Conservation (phyloP, 2,113 vertebrate species). For the Gymnobelideus leadbeateri region DNA sequence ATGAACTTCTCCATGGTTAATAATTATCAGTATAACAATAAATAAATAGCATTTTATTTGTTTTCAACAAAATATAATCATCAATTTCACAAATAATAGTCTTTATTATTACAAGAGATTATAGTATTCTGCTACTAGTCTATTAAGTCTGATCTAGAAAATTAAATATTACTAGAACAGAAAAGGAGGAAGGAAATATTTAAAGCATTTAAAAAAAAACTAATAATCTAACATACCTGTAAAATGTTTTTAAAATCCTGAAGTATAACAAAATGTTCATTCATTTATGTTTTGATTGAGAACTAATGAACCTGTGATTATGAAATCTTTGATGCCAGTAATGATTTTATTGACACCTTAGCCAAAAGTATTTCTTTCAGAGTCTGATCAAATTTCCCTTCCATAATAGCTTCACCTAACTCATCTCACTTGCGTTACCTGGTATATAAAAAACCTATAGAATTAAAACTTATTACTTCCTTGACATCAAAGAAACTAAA, state of each 20-base stretch:
- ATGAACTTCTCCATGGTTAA: not conserved
- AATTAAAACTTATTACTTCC: slow-evolving; percentile 48
- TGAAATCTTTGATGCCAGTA: slow-evolving; percentile 15
- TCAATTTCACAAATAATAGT: not conserved
- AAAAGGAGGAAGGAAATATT: not conserved
- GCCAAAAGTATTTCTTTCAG: slow-evolving; percentile 31
- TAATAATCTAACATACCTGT: not conserved
- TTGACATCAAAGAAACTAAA: slow-evolving; percentile 54
- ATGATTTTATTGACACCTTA: slow-evolving; percentile 54
- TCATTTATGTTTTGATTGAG: not conserved
- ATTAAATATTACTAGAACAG: not conserved
- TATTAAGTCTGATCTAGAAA: not conserved
- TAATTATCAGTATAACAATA: not conserved
- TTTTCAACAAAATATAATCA: not conserved
- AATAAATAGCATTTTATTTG: not conserved
- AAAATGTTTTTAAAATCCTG: not conserved
- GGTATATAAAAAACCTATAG: not conserved
- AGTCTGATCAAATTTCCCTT: not conserved
- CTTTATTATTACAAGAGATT: not conserved
- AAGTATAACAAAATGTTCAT: slow-evolving; percentile 14
- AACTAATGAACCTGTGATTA: not conserved
- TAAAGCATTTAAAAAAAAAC: not conserved
- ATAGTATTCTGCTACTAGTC: not conserved
- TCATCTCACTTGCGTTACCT: not conserved
- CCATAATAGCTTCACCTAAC: not conserved